Conservation (phyloP, 2,113 vertebrate genomes). For the Zosterops lateralis region DNA sequence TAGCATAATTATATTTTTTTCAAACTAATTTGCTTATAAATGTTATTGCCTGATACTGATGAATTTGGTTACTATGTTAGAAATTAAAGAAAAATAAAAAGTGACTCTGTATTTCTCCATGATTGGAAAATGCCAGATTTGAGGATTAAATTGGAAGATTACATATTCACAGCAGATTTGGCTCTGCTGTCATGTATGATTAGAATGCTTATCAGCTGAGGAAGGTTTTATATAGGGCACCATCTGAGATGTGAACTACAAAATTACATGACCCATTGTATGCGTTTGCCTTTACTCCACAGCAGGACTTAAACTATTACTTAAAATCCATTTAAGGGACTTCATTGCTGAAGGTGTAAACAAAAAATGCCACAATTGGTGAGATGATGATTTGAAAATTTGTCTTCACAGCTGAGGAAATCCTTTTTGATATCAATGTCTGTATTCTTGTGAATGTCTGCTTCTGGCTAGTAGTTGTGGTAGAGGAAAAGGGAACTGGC, state of each 20-base stretch:
- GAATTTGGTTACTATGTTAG: neutral
- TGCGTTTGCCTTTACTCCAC: neutral
- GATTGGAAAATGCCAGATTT: neutral
- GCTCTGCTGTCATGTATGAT: neutral
- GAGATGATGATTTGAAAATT: neutral
- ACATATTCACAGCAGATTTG: neutral
- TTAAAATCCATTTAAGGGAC: neutral
- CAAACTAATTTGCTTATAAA: neutral
- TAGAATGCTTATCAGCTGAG: neutral
- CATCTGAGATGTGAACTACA: neutral
- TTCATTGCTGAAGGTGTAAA: neutral
- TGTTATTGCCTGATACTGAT: neutral
- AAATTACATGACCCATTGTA: neutral
- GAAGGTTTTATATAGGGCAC: neutral
- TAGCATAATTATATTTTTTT: neutral
- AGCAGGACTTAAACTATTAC: neutral
- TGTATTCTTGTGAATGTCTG: neutral
- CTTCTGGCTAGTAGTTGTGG: neutral
- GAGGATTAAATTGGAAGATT: neutral
- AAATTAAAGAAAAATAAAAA: neutral
- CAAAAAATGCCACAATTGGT: neutral
- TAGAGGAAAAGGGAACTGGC: neutral
- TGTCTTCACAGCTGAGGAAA: neutral
- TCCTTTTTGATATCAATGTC: neutral
- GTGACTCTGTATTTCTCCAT: neutral